These are phyloP conservation scores for Thecocarcelia acutangulata DNA, from an alignment of 2,888 invertebrate species.

Conservation along the genomic window DNA sequence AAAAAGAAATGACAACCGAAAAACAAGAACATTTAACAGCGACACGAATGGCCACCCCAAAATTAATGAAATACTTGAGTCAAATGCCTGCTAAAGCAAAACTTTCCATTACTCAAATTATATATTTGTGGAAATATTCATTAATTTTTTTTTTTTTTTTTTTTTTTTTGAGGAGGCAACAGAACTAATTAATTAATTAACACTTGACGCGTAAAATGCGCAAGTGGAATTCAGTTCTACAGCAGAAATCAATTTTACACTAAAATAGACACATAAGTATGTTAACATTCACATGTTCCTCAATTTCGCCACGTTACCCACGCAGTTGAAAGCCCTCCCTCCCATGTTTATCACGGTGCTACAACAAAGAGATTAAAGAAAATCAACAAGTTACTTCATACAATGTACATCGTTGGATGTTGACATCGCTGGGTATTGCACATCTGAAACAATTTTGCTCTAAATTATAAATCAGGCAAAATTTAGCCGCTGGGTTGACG, in stretches of 20 bases:
- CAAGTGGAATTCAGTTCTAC: constrained; percentile 45
- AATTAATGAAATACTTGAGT: constrained; percentile 30
- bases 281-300: not conserved
- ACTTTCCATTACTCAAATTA: constrained; percentile 21
- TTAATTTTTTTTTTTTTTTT: too few relatives aligned
- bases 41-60: constrained; percentile 25
- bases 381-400: too few relatives aligned
- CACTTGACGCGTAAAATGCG: constrained; percentile 54
- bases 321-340: too few relatives aligned
- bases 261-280: not conserved
- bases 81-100: constrained; percentile 13
- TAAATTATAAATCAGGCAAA: too few relatives aligned
- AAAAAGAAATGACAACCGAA: constrained; percentile 42
- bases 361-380: too few relatives aligned
- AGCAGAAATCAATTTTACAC: constrained; percentile 50
- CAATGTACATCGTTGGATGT: too few relatives aligned
- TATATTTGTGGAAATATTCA: constrained; percentile 5
- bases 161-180: not conserved
- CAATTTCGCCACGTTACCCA: too few relatives aligned
- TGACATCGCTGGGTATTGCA: too few relatives aligned
- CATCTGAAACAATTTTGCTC: too few relatives aligned
- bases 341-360: too few relatives aligned
- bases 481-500: too few relatives aligned
- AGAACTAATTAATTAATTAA: constrained; percentile 61
- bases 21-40: constrained; percentile 43